phyloP scores from a whole-genome alignment of 1,140 invertebrate species.

The Macrobrachium rosenbergii region DNA sequence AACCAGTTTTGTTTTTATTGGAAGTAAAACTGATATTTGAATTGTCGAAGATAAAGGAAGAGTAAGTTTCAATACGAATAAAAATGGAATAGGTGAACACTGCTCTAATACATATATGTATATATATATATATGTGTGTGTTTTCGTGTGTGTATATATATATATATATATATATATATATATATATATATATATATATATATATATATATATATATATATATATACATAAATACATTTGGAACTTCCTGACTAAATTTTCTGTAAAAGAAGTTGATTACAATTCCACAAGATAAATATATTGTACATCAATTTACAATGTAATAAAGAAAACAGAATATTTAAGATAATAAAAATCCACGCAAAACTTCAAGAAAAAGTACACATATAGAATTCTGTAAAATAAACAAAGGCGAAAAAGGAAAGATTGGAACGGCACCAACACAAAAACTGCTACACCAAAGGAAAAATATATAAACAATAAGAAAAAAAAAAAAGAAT shows the following conservation, averaged over 20 bases:
- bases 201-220: slow-evolving; percentile 34
- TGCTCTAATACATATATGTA: background rate
- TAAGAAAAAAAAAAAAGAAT: background rate
- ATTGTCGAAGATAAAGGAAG: no score
- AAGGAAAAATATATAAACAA: background rate
- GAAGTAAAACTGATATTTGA: no score
- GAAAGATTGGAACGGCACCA: background rate
- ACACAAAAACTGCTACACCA: background rate
- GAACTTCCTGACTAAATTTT: no score
- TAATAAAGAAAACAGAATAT: background rate
- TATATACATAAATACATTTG: slow-evolving; percentile 3
- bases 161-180: slow-evolving; percentile 1
- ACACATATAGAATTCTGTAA: no score
- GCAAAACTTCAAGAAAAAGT: no score
- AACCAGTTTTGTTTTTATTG: no score
- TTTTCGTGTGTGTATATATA: no score
- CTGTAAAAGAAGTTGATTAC: no score
- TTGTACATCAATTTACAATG: background rate
- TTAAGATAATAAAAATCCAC: no score
- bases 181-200: slow-evolving; percentile 30
- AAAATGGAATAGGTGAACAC: background rate
- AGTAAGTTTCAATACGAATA: background rate
- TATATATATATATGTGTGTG: background rate
- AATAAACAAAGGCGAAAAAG: background rate
- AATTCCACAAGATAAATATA: no score